Conservation (phyloP, 1,140 invertebrate genomes). For the Bombus turneri region DNA sequence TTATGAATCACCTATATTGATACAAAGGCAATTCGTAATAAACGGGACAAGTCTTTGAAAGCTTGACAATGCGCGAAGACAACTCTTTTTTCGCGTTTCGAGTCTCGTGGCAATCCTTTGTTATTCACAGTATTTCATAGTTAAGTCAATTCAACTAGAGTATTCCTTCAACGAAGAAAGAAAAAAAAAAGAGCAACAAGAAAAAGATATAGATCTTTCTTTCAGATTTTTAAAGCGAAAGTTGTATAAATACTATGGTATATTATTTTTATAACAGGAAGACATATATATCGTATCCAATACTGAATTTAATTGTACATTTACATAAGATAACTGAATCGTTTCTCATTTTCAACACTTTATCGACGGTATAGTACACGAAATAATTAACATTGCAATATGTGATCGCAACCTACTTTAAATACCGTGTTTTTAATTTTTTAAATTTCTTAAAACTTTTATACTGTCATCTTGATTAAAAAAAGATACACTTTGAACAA, state of each 20-base stretch:
- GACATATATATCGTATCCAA: too few species aligned
- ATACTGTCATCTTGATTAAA: neutral
- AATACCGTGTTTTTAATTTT: too few species aligned
- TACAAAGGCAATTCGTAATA: neutral
- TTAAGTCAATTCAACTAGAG: too few species aligned
- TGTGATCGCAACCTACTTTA: too few species aligned
- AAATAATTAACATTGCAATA: neutral
- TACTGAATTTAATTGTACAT: neutral
- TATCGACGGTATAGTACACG: neutral
- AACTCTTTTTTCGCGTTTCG: neutral
- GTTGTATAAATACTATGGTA: constrained; percentile 11
- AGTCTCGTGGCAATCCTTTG: neutral
- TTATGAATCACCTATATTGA: neutral
- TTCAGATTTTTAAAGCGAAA: too few species aligned
- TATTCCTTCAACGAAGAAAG: neutral
- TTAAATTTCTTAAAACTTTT: too few species aligned
- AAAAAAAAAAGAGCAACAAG: neutral
- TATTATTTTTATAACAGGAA: neutral
- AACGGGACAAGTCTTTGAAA: neutral
- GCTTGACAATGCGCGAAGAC: too few species aligned
- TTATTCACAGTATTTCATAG: neutral
- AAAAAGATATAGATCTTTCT: neutral
- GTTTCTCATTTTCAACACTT: neutral
- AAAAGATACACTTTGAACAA: neutral
- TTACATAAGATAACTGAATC: neutral